phyloP scores from a whole-genome alignment of 2,797 vertebrate species.

The Carduelis carduelis region DNA sequence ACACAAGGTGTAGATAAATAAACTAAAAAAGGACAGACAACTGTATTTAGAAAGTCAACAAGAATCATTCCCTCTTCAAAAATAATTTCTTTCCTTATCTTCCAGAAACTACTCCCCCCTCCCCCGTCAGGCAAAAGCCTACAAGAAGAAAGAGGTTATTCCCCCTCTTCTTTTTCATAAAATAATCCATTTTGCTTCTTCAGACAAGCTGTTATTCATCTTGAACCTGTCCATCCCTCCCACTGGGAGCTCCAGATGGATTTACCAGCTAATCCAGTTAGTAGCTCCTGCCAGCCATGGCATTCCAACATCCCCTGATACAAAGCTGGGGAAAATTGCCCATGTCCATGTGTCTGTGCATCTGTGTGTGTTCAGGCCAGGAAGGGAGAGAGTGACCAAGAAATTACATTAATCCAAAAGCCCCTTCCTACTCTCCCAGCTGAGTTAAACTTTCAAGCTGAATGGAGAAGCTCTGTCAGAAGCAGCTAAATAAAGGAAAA shows the following conservation, averaged over 20 bases:
- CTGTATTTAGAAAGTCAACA: not conserved
- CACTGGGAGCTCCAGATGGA: conserved; percentile 72
- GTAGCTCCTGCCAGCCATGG: conserved; percentile 66
- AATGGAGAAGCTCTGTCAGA: not conserved
- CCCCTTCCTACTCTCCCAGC: not conserved
- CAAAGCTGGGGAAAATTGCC: not conserved
- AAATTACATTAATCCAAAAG: not conserved
- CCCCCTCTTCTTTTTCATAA: conserved; percentile 44
- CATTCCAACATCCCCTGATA: conserved; percentile 51
- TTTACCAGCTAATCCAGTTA: conserved; percentile 76
- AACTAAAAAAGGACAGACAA: not conserved
- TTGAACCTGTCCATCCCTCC: conserved; percentile 60
- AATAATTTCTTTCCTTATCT: not conserved
- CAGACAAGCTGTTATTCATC: conserved; percentile 73
- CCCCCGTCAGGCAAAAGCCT: conserved; percentile 24
- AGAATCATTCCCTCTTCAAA: not conserved
- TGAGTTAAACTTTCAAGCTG: not conserved
- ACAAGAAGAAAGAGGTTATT: conserved; percentile 47
- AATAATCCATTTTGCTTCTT: conserved; percentile 70
- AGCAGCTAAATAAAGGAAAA: not conserved
- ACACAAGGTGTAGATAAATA: not conserved
- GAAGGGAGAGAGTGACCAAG: not conserved
- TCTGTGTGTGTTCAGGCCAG: not conserved
- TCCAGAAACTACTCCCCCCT: not conserved
- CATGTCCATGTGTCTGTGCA: not conserved